These are phyloP conservation scores for Petromus typicus DNA, from an alignment of 2,113 vertebrate genomes.

Conservation along the genomic window DNA sequence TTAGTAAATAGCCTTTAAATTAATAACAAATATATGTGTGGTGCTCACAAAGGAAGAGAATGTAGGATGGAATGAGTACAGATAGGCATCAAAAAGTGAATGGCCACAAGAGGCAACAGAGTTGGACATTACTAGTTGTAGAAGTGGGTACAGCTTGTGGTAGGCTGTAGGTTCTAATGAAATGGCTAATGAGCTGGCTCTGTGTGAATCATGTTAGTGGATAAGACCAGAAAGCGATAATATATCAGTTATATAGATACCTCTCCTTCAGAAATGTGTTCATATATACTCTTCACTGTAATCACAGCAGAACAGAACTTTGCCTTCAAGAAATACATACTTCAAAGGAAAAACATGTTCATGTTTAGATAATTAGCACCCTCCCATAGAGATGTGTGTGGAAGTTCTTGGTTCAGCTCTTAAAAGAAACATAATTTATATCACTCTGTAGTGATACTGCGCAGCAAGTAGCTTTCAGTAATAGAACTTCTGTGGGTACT, in stretches of 20 bases:
- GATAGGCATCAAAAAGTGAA: slow-evolving; percentile 16
- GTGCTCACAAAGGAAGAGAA: neutral
- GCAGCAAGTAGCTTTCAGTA: neutral
- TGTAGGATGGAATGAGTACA: neutral
- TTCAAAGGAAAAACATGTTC: slow-evolving; percentile 22
- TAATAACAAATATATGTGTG: neutral
- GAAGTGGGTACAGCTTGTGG: neutral
- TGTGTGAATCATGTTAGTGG: neutral
- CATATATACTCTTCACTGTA: neutral
- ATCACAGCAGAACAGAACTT: slow-evolving; percentile 42
- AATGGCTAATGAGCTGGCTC: neutral
- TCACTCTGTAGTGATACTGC: neutral
- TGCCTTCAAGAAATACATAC: neutral
- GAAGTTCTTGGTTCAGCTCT: neutral
- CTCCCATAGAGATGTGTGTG: neutral
- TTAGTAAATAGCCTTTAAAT: neutral
- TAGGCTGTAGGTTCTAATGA: neutral
- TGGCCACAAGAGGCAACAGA: neutral
- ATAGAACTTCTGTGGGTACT: neutral
- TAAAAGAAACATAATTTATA: neutral
- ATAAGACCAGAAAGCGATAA: neutral
- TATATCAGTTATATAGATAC: neutral
- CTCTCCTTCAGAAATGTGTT: neutral
- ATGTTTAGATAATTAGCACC: slow-evolving; percentile 2
- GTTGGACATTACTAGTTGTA: neutral